Base-by-base conservation (phyloP, 2,797 vertebrate species). In the Acipenser transmontanus region DNA sequence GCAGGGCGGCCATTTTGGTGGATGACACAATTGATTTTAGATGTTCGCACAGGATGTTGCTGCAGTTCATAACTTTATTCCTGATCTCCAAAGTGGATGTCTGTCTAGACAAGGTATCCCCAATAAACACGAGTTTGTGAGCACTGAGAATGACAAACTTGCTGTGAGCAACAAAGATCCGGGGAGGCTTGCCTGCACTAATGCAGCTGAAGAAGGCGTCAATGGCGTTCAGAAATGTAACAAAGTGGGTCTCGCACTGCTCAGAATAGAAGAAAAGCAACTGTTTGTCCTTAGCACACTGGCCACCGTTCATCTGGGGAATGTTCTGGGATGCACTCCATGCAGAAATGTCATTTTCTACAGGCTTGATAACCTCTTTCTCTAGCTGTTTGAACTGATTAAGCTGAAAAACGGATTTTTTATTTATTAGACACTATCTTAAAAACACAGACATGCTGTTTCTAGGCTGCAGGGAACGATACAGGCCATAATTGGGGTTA, bases 111-210 rank as follows among this genome's bases (percentile, higher is more conserved):
- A 99, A 84, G 0, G 93, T 95, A 86, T 99, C 96, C 3, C 97
- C 97, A 3, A 98, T 97, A 85, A 99, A 98, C 8, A 99, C 95
- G 5, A 99, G 93, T 80, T 98, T 98, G 88, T 98, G 97, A 4
- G 96, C 96, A 0, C 94, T 97, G 74, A 98, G 82, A 72, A 99
- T 97, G 79, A 99, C 93, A 7, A 98, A 96, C 66, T 98, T 98
- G 85, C 96, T 94, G 81, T 98, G 96, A 0, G 97, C 95, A 14
- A 98, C 96, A 0, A 98, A 98, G 87, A 98, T 96, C 48, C 95
- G 87, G 0, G 97, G 96, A 0, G 96, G 96, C 76, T 98, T 96
- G 0, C 93, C 91, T 0, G 89, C 78, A 1, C 90, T 88, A 66
- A 99, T 86, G 0, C 95, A 97, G 72, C 82, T 77, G 71, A 98